Base-by-base conservation (phyloP, 2,797 vertebrate genomes). In the Pseudomugil gertrudae region DNA sequence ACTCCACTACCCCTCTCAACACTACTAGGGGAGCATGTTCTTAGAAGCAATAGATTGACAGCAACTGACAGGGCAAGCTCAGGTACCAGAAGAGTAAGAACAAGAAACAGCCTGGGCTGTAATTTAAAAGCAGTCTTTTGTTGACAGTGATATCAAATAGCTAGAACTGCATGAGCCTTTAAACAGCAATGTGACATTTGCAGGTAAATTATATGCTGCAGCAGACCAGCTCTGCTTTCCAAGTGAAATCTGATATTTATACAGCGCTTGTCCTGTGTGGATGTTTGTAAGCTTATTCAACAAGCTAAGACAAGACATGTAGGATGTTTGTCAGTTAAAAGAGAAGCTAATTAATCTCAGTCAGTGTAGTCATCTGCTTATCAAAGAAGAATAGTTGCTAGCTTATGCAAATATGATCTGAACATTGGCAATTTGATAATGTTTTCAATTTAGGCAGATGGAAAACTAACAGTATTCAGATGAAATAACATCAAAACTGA, bases 41-140 rank as follows among this genome's bases (percentile, higher is more conserved):
- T 13, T 56, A 15, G 24, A 35, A 24, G 50, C 13, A 45, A 29
- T 57, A n/a, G 23, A 80, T 45, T 63, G 67, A 66, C 55, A 69
- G 57, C 30, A 61, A 58, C 32, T 61, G 57, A 52, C 36, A 58
- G 52, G 45, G 23, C 52, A 47, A 64, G 52, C 26, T 36, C 23
- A 29, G 19, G 53, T 26, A 63, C 5, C 21, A 33, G 51, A 40
- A 32, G 19, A 15, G 43, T 3, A 40, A 53, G 5, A 21, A 38
- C 5, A 71, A 23, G 38, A 63, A 74, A 74, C 38, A 56, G 52
- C 52, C 30, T 32, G 32, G 17, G 5, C 21, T 30, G 40, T 26
- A 57, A 36, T 23, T 38, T 58, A 50, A 21, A 59, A 51, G 53
- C 40, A 63, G 30, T 36, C 9, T 51, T 48, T 50, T 56, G 24